A percentile compares a stretch with the other conserved stretches of the same genome.
Conservation (phyloP, 2,888 invertebrate species). For the Beris chalybata region DNA sequence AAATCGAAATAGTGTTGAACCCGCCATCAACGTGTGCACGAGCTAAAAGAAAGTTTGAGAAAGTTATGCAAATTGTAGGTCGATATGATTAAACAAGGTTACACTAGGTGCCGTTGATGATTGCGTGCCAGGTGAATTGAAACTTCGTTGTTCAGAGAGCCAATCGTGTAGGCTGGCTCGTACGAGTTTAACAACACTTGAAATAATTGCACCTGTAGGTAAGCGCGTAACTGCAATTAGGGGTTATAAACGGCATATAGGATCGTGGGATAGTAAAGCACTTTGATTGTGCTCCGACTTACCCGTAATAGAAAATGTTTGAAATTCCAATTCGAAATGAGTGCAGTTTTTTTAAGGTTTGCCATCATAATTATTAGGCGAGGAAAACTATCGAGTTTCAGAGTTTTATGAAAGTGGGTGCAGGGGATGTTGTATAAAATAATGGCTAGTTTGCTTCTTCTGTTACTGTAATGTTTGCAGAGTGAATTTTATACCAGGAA, state of each 20-base stretch:
- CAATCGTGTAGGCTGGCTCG: constrained; percentile 4
- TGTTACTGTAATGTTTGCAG: too few relatives aligned
- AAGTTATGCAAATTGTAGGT: constrained; percentile 25
- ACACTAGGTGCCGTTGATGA: constrained; percentile 20
- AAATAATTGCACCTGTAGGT: constrained; percentile 27
- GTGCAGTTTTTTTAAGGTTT: too few relatives aligned
- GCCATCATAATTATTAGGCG: too few relatives aligned
- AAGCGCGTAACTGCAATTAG: constrained; percentile 25
- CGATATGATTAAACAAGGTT: constrained; percentile 29
- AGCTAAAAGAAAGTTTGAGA: background rate
- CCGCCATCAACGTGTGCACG: background rate
- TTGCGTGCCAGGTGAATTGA: constrained; percentile 24
- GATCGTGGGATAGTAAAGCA: too few relatives aligned
- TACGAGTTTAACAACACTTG: constrained; percentile 29
- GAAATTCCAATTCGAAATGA: too few relatives aligned
- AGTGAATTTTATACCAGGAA: too few relatives aligned
- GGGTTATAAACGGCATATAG: constrained; percentile 15
- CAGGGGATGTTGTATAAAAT: too few relatives aligned
- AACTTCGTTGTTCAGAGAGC: background rate
- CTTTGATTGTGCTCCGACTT: too few relatives aligned
- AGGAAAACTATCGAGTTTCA: too few relatives aligned
- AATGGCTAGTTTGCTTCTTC: too few relatives aligned
- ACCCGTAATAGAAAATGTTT: too few relatives aligned
- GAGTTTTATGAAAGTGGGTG: too few relatives aligned
- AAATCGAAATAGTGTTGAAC: constrained; percentile 23